These are phyloP conservation scores for Macrosiphum euphorbiae DNA, from an alignment of 2,888 invertebrate species.

Conservation along the genomic window DNA sequence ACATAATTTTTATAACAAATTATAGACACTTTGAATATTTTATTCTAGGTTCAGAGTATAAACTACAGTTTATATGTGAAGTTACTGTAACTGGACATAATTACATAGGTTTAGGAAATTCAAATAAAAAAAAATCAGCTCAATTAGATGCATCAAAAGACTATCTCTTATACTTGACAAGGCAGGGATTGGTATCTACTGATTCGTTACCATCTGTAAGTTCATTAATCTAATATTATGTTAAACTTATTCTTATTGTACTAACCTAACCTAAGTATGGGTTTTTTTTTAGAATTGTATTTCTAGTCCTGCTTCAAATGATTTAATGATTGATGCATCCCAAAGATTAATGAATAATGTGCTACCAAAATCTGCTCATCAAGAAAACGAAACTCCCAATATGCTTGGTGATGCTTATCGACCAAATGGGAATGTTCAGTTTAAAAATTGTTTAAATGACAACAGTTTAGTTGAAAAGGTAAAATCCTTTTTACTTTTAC, in stretches of 20 bases:
- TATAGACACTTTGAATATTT: not conserved
- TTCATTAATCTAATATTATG: not conserved
- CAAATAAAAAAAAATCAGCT: conserved; percentile 93
- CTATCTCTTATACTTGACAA: conserved; percentile 88
- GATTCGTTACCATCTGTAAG: conserved; percentile 78
- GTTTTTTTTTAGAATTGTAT: conserved; percentile 45
- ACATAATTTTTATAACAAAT: not conserved
- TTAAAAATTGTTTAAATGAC: conserved; percentile 83
- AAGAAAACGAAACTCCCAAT: conserved; percentile 80
- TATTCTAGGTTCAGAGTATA: conserved; percentile 83
- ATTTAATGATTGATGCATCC: not conserved
- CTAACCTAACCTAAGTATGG: not conserved
- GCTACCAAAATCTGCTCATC: conserved; percentile 73
- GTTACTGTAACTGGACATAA: conserved; percentile 82
- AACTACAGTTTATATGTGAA: conserved; percentile 93
- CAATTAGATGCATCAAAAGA: conserved; percentile 94
- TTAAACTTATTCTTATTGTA: not conserved
- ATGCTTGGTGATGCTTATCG: conserved; percentile 86
- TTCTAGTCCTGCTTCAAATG: not conserved
- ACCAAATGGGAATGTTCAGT: conserved; percentile 74
- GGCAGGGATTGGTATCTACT: conserved; percentile 77
- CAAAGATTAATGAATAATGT: conserved; percentile 22
- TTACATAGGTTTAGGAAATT: conserved; percentile 94
- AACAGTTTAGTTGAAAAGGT: conserved; percentile 78
- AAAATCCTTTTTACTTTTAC: conserved; percentile 62